These are phyloP conservation scores for Meteorus cinctellus DNA, from an alignment of 2,888 invertebrate genomes.

Conservation along the genomic window DNA sequence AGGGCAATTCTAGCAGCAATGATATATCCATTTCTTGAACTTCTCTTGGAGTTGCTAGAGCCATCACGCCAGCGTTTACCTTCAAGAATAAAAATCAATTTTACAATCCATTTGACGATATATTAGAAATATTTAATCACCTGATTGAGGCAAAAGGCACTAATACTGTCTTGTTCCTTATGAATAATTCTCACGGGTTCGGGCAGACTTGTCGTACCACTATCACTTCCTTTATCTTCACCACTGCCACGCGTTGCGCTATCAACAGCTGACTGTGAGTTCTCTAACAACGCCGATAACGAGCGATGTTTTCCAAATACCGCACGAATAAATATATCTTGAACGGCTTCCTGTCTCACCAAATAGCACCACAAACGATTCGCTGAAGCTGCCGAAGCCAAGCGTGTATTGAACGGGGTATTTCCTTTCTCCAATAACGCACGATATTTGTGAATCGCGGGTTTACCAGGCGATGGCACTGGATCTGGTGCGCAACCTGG, in stretches of 20 bases:
- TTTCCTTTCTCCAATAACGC: constrained; percentile 93
- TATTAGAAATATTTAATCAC: constrained; percentile 72
- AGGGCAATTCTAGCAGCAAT: constrained; percentile 89
- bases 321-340: constrained; percentile 95
- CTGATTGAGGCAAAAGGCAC: constrained; percentile 97
- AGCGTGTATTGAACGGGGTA: constrained; percentile 89
- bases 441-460: constrained; percentile 93
- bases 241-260: constrained; percentile 62
- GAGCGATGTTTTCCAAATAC: constrained; percentile 89
- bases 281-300: constrained; percentile 75
- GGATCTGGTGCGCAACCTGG: constrained; percentile 92
- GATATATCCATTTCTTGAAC: constrained; percentile 99
- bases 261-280: constrained; percentile 66
- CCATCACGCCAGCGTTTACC: constrained; percentile 87
- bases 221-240: constrained; percentile 70
- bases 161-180: constrained; percentile 98
- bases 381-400: constrained; percentile 83
- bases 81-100: constrained; percentile 60
- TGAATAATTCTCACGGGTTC: constrained; percentile 97
- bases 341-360: constrained; percentile 92
- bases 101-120: not conserved
- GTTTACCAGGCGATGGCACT: constrained; percentile 75
- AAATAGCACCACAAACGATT: constrained; percentile 94
- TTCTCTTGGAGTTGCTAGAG: constrained; percentile 96
- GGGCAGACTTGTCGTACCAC: constrained; percentile 74